Base-by-base conservation (phyloP, 2,113 vertebrate species). In the Trematomus loennbergii region DNA sequence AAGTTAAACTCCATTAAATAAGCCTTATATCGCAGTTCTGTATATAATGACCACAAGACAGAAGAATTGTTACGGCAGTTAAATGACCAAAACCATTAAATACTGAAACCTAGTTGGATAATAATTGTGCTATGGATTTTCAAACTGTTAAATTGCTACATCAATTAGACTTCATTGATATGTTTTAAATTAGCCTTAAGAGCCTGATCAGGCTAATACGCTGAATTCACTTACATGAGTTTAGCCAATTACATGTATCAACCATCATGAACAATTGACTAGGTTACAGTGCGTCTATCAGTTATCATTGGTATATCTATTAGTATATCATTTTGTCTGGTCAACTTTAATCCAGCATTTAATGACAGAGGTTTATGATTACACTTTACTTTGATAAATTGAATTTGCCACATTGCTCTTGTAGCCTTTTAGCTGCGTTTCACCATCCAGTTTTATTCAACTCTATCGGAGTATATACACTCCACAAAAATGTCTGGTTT, bases 81-180 rank as follows among this genome's bases (percentile, higher is more conserved):
- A 60, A 74, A 78, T 69, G n/a, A 63, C 48, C 7, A 17, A 29
- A 43, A 46, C 18, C 2, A 20, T 58, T 13, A 61, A 12, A 72
- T 67, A 13, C 17, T 62, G 22, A 49, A 48, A 78, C 43, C 53
- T 48, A 64, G 63, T 9, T 46, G 63, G 49, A 46, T 74, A 54
- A 76, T 78, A 49, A 79, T 64, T 50, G 68, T 40, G 13, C 22
- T 48, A 58, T 75, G 12, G 75, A 72, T 68, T 61, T 54, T 65
- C 22, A 46, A 53, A 43, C 46, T 12, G 12, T 45, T 59, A 33
- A 73, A 71, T 5, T 61, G 48, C 62, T 57, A 13, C 54, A 71
- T 77, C 61, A 84, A 60, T 75, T 55, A 45, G 54, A 66, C 40
- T 40, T 53, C n/a, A 62, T 59, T 60, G 75, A 65, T 66, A 12